A percentile compares a stretch with the other conserved stretches of the same genome.
Conservation (phyloP, 92 coral and sea anemone genomes). For the Porites lobata region DNA sequence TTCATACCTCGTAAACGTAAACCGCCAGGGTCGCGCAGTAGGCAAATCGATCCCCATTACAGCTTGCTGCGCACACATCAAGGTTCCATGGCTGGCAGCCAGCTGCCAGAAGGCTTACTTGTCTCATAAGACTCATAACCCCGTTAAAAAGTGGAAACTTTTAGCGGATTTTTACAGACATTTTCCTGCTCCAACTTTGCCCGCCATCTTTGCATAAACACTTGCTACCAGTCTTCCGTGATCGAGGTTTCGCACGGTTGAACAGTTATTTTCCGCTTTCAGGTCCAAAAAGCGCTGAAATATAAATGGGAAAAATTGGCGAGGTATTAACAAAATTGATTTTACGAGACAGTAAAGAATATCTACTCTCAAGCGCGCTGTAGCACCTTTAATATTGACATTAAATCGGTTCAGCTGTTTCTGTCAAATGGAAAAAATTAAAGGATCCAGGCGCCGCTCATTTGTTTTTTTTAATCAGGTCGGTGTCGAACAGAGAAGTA, state of each 20-base stretch:
- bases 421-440: not conserved
- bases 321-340: not conserved
- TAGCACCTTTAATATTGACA: not conserved
- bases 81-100: conserved; percentile 99
- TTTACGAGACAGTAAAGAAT: not conserved
- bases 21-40: conserved; percentile 98
- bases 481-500: not conserved
- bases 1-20: conserved; percentile 88
- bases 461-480: not conserved
- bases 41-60: conserved; percentile 89
- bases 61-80: conserved; percentile 95
- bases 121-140: conserved; percentile 91
- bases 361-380: not conserved
- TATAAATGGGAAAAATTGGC: not conserved
- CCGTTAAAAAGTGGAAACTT: not conserved
- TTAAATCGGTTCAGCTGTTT: conserved; percentile 38
- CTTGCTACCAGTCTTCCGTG: conserved; percentile 38
- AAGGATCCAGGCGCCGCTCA: too few relatives aligned
- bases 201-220: conserved; percentile 27
- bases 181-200: conserved; percentile 10
- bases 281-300: too few relatives aligned
- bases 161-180: conserved; percentile 12
- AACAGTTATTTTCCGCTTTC: not conserved
- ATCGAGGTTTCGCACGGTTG: conserved; percentile 14
- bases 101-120: conserved; percentile 94